Conservation (phyloP, 2,888 invertebrate species). For the Odontocerum albicorne region DNA sequence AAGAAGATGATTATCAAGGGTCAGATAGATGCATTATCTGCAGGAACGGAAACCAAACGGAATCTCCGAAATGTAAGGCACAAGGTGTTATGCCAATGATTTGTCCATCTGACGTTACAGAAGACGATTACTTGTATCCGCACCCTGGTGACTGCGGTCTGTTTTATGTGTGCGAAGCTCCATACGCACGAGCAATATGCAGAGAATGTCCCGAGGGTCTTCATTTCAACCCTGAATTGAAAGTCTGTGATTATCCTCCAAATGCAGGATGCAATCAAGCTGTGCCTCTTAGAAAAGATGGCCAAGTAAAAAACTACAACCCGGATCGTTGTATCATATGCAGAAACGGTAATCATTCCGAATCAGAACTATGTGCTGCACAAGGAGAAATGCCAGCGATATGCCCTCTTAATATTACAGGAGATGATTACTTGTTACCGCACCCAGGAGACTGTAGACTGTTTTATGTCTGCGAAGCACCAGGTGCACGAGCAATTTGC, state of each 20-base stretch:
- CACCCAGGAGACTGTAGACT: conserved; percentile 42
- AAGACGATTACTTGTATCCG: conserved; percentile 35
- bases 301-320: too few species aligned
- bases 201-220: conserved; percentile 28
- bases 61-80: neutral
- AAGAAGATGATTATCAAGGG: too few species aligned
- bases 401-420: too few species aligned
- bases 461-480: conserved; percentile 41
- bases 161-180: conserved; percentile 31
- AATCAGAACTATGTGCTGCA: too few species aligned
- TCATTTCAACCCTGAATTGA: conserved; percentile 9
- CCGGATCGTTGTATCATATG: too few species aligned
- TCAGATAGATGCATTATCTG: too few species aligned
- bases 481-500: conserved; percentile 38
- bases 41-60: neutral
- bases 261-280: conserved; percentile 17
- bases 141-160: conserved; percentile 21
- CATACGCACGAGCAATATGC: conserved; percentile 17
- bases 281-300: too few species aligned
- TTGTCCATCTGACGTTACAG: conserved; percentile 32
- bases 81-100: conserved; percentile 39
- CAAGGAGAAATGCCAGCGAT: too few species aligned
- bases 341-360: too few species aligned
- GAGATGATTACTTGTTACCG: conserved; percentile 38
- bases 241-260: conserved; percentile 18